phyloP scores from a whole-genome alignment of 2,113 vertebrate species.

The Pyxicephalus adspersus region DNA sequence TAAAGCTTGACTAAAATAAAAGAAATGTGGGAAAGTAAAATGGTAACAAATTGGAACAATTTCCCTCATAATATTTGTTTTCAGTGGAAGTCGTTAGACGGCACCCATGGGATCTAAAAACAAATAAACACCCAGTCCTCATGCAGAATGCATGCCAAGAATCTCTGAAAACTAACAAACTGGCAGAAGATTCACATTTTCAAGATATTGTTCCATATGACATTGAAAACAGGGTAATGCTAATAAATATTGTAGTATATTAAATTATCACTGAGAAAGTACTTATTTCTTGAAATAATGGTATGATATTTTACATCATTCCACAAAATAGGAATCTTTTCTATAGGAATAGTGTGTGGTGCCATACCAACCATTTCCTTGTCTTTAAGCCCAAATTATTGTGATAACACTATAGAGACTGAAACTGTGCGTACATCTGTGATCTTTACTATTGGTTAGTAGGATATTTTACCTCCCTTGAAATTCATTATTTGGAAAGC shows the following conservation, averaged over 20 bases:
- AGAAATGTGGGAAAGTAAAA: not conserved
- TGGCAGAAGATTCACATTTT: not conserved
- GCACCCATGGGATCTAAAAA: slow-evolving; percentile 14
- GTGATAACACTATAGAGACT: too few species aligned
- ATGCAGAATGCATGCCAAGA: slow-evolving; percentile 2
- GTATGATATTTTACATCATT: too few species aligned
- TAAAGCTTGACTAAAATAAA: not conserved
- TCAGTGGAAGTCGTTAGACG: slow-evolving; percentile 15
- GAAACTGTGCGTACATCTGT: too few species aligned
- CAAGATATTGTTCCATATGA: not conserved
- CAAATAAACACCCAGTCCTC: not conserved
- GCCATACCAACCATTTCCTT: too few species aligned
- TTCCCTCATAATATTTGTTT: slow-evolving; percentile 35
- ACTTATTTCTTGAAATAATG: not conserved
- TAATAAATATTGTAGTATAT: not conserved
- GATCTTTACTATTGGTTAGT: too few species aligned
- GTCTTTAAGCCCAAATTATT: too few species aligned
- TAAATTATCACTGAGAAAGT: not conserved
- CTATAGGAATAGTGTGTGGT: too few species aligned
- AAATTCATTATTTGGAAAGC: too few species aligned
- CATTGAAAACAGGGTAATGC: not conserved
- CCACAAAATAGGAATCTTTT: too few species aligned
- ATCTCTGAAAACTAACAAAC: slow-evolving; percentile 15
- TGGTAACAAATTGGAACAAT: slow-evolving; percentile 13
- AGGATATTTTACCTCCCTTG: too few species aligned